Base-by-base conservation (phyloP, 2,797 vertebrate species). In the Diceros bicornis region DNA sequence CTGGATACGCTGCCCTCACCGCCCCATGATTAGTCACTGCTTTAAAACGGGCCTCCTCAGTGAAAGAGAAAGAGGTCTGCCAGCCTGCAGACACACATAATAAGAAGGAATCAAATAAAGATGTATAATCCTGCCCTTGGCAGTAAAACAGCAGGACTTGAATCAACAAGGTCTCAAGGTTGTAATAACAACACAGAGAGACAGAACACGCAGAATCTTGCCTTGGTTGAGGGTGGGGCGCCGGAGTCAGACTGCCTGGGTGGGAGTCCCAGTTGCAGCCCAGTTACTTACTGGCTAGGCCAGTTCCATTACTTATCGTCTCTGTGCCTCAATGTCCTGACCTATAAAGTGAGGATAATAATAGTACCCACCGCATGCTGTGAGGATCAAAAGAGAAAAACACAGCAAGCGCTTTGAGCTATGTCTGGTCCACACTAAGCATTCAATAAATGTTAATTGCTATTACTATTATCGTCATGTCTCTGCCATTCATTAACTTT, bases 361-460 rank as follows among this genome's bases (percentile, higher is more conserved):
- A 52, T 6, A 4, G 6, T 57, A 37, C 25, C 41, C 21, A 8
- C 55, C 20, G 12, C 44, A 6, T 0, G 12, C 5, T 1, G 5
- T 37, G 23, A 44, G 18, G 34, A 7, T 4, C 20, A 32, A 55
- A 44, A 61, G 69, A 74, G 21, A 61, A 55, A 79, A 62, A 50
- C 21, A 2, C 0, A 2, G 37, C 8, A 6, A 9, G 4, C 0
- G 0, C 57, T 2, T 0, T 14, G 44, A 90, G 75, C 37, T 13
- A 18, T 1, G 21, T 8, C 61, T 17, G 81, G 34, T 13, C 13
- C 61, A 25, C 11, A 4, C 55, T 14, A 27, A 71, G 25, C 7
- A 3, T 66, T 50, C n/a, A 4, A 13, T 6, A 7, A 29, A 44
- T 13, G 34, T 20, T 18, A 61, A 21, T 88, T 37, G 32, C 21